Conservation (phyloP, 2,797 vertebrate genomes). For the Gallinago stenura region DNA sequence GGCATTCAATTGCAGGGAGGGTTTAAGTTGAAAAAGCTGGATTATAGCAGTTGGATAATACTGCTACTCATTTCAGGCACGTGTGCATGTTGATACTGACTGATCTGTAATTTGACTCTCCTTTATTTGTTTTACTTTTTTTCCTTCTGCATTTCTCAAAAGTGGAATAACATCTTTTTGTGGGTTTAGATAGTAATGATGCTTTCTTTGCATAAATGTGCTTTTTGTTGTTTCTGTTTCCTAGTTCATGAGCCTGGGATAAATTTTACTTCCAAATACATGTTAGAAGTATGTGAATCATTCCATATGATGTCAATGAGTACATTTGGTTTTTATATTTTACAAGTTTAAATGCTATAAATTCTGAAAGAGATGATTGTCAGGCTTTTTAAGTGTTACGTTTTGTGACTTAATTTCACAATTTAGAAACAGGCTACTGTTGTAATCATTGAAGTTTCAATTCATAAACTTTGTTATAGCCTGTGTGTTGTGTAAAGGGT, state of each 20-base stretch:
- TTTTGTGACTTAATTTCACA: neutral
- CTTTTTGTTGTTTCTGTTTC: neutral
- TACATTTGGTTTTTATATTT: neutral
- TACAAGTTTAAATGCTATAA: neutral
- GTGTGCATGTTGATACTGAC: neutral
- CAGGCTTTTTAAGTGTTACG: neutral
- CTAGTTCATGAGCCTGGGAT: neutral
- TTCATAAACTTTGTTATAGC: neutral
- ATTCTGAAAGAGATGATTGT: neutral
- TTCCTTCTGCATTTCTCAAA: neutral
- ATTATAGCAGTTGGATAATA: neutral
- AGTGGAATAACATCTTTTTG: neutral
- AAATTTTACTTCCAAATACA: neutral
- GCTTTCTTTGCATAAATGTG: neutral
- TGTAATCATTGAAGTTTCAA: neutral
- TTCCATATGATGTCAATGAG: neutral
- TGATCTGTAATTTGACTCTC: neutral
- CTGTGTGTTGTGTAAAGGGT: neutral
- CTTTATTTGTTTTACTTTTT: neutral
- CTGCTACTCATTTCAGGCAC: neutral
- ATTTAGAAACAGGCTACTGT: neutral
- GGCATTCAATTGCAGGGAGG: neutral
- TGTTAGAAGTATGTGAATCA: neutral
- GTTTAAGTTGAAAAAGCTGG: neutral
- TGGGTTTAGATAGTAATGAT: neutral